A percentile compares a stretch with the other conserved stretches of the same genome.
phyloP scores from a whole-genome alignment of 2,113 vertebrate species.

The Thamnophis sirtalis region DNA sequence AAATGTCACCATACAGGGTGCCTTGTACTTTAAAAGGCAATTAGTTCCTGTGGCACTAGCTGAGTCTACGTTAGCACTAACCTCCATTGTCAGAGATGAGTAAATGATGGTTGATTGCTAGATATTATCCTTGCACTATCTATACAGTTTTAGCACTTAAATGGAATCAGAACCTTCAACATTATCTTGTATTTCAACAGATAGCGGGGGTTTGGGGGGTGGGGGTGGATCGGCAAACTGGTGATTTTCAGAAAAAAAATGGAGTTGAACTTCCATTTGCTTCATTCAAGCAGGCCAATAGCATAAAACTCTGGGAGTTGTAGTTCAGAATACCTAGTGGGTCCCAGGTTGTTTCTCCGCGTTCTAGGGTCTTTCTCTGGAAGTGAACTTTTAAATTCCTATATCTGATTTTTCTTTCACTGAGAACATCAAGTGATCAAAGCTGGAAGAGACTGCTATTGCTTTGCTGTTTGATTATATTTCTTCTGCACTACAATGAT shows the following conservation, averaged over 20 bases:
- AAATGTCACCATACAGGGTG: background rate
- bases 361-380: background rate
- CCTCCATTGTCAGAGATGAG: background rate
- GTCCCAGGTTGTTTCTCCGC: background rate
- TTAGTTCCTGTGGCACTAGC: background rate
- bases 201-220: background rate
- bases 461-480: background rate
- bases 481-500: background rate
- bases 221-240: background rate
- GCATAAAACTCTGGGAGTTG: background rate
- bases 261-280: background rate
- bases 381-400: background rate
- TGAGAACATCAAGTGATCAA: background rate
- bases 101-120: background rate
- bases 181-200: background rate
- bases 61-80: background rate
- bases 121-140: background rate
- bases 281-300: background rate
- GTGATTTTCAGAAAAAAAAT: background rate
- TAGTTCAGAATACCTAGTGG: background rate
- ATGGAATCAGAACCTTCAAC: background rate
- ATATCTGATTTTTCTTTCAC: background rate
- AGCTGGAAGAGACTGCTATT: background rate
- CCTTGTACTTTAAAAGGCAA: background rate
- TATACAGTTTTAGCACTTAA: background rate